Evolutionary conservation across 2,888 invertebrate species (phyloP), one percentile per base, ranked within the genome.

Genomic region (Leucophora obtusa): DNA sequence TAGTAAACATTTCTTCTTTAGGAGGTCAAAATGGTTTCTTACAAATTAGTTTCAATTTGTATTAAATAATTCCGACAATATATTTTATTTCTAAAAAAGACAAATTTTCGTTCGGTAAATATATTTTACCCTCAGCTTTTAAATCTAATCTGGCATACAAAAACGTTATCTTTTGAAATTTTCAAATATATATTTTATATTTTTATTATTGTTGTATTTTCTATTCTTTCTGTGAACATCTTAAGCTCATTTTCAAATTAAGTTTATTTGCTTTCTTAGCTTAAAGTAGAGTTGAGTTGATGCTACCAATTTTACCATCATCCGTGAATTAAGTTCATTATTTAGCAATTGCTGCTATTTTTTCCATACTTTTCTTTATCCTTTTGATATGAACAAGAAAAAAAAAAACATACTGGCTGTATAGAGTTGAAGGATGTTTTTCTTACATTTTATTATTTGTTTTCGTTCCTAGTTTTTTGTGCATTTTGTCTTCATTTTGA

Each of bases 311-410:
- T 73, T 69, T 68, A 73, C 70, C 81, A 69, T 77, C 73, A 81
- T 77, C 70, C 56, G 35, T 54, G 60, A 65, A 53, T 75, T 66
- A 24, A 70, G 83, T 82, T 82, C 70, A 82, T 83, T 81, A 82
- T 82, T 75, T 77, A 72, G 70, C 68, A 81, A 69, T 79, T 82
- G 65, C 63, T 74, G 62, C 24, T 18, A 59, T n/a, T 58, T 35
- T 24, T 59, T 56, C 15, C 53, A 24, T 33, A 43, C 24, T 6
- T 70, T 71, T 14, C 18, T 53, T 66, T 73, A 72, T 76, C 63
- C 28, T 28, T 28, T 28, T 28, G 28, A 28, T 28, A 28, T 6
- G 28, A 28, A 28, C 28, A 28, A 6, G 6, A 28, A 28, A 28
- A 28, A 28, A 28, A 28, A 28, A 6, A 3, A 1, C 7, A 28